Evolutionary conservation across 1,140 invertebrate genomes (phyloP), one percentile per base, ranked within the genome.

Genomic region (Zaprionus camerounensis): DNA sequence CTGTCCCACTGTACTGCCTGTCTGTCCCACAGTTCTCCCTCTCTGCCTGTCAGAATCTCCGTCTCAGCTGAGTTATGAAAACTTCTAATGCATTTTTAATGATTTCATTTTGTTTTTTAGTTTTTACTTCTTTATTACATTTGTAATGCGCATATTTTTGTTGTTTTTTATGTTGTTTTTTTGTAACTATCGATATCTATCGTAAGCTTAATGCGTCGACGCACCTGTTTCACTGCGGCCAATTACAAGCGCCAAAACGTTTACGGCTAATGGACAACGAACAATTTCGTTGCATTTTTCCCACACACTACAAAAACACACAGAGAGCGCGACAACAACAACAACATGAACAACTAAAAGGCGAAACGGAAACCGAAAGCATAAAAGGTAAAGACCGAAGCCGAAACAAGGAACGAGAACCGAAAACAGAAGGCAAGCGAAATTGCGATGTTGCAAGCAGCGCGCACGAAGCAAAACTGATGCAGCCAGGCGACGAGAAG

Each of bases 61-160:
- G 53, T 56, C 44, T 51, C 26, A 3, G 38, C 64, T 70, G 59
- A 63, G 64, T 38, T 24, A 13, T 72, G 24, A 38, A 49, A 49
- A 34, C 36, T 75, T 80, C 68, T 87, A 90, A 88, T 88, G 84
- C 81, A 85, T 82, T 88, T 84, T 84, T 88, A 90, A 90, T 88
- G 81, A 70, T 66, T 76, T 73, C 36, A 80, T 51, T 51, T 24
- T 38, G 53, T 26, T 26, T 26, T 57, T 64, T 64, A 51, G 59
- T 20, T 17, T 68, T 67, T 55, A 17, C 24, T 66, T 58, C 58
- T 49, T 17, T 53, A 22, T 38, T 41, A 28, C 46, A 17, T 44
- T 74, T 55, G n/a, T 46, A 51, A 56, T 65, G 55, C 28, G 53
- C 41, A 41, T 59, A 36, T 51, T 68, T 51, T 49, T 17, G 17